Percentiles rank a stretch among this genome's conserved stretches.
phyloP scores from a whole-genome alignment of 2,797 vertebrate species.

The Linurgus olivaceus region DNA sequence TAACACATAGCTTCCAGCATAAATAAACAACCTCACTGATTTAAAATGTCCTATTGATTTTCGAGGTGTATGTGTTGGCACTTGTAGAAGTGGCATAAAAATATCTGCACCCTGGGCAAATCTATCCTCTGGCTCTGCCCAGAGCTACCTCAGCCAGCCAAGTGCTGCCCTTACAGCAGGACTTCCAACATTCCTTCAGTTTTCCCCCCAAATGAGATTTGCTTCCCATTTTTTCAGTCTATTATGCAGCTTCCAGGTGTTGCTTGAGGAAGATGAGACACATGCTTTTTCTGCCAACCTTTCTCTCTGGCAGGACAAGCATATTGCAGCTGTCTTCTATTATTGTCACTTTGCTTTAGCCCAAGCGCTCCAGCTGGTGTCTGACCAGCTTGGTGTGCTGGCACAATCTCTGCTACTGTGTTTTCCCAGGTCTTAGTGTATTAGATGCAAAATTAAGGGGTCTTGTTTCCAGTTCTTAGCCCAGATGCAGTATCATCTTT shows the following conservation, averaged over 20 bases:
- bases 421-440: neutral
- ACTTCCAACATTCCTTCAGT: neutral
- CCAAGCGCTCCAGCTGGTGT: neutral
- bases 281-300: neutral
- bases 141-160: neutral
- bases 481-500: neutral
- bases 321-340: neutral
- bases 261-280: neutral
- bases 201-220: neutral
- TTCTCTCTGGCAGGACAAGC: neutral
- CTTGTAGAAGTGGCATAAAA: neutral
- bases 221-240: neutral
- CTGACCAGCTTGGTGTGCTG: neutral
- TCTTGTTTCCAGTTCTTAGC: neutral
- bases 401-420: neutral
- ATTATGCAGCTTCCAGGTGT: neutral
- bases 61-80: neutral
- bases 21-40: slow-evolving; percentile 7
- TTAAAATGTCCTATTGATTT: slow-evolving; percentile 1
- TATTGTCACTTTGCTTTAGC: neutral
- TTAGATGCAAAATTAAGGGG: neutral
- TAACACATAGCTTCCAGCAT: neutral
- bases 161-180: neutral
- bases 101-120: neutral
- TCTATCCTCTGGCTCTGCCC: neutral